Conservation (phyloP, 2,888 invertebrate genomes). For the Drepana falcataria region DNA sequence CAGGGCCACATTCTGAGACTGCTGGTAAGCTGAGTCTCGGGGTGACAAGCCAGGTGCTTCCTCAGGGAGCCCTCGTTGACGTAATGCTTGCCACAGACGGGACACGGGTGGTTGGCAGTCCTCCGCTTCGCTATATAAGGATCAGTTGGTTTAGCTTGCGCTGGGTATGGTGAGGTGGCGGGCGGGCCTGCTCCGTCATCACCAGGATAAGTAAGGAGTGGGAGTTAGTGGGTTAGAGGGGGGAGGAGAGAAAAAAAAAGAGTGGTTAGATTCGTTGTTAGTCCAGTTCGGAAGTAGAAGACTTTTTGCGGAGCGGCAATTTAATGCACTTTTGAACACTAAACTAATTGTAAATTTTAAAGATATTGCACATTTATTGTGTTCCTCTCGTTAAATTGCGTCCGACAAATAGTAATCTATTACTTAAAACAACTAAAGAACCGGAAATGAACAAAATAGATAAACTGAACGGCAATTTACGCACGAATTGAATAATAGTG, state of each 20-base stretch:
- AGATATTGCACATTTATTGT: not conserved
- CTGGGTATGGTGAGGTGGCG: slow-evolving; percentile 80
- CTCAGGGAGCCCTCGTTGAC: slow-evolving; percentile 95
- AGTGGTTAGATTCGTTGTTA: slow-evolving; percentile 63
- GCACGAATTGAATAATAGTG: slow-evolving; percentile 11
- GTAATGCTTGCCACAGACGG: slow-evolving; percentile 96
- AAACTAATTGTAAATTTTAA: slow-evolving; percentile 3
- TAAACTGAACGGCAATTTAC: slow-evolving; percentile 8
- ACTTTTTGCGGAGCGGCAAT: slow-evolving; percentile 21
- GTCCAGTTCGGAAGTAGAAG: slow-evolving; percentile 25
- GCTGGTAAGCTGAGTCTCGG: slow-evolving; percentile 92
- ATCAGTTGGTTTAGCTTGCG: slow-evolving; percentile 81
- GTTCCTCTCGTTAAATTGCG: not conserved
- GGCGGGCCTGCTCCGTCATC: slow-evolving; percentile 74
- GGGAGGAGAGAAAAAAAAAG: slow-evolving; percentile 48
- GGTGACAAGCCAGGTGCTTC: slow-evolving; percentile 95
- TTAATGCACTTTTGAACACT: not conserved
- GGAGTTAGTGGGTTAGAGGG: slow-evolving; percentile 68
- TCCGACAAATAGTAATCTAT: not conserved
- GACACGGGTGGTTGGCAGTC: slow-evolving; percentile 96
- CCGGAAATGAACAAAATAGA: slow-evolving; percentile 12
- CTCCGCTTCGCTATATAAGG: slow-evolving; percentile 95
- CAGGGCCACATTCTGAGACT: slow-evolving; percentile 97
- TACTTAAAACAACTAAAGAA: not conserved
- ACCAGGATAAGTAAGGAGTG: slow-evolving; percentile 61